Conservation (phyloP, 1,140 invertebrate genomes). For the Diabrotica virgifera region DNA sequence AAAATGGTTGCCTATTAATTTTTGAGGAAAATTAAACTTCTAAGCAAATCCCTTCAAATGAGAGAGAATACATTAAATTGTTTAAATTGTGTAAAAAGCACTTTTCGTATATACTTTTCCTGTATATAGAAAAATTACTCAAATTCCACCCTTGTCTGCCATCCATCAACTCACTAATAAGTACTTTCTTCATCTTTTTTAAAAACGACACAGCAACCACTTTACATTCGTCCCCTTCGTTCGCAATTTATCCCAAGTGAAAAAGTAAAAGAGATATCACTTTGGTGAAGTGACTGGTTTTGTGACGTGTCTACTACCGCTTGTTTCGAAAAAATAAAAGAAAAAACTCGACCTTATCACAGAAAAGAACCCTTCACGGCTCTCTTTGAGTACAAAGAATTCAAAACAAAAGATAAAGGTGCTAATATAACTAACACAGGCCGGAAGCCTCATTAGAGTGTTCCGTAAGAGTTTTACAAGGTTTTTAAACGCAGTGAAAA, state of each 20-base stretch:
- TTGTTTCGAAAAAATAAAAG: neutral
- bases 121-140: too few relatives aligned
- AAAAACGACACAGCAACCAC: constrained; percentile 6
- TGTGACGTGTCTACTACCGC: constrained; percentile 13
- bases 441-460: constrained; percentile 19
- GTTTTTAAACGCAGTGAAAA: too few relatives aligned
- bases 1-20: too few relatives aligned
- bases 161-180: neutral
- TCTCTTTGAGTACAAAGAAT: constrained; percentile 16
- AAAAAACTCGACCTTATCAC: constrained; percentile 19
- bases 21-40: too few relatives aligned
- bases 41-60: too few relatives aligned
- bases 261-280: constrained; percentile 22
- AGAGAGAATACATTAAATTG: too few relatives aligned
- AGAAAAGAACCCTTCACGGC: constrained; percentile 9
- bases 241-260: constrained; percentile 5
- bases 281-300: constrained; percentile 5
- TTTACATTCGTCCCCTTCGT: constrained; percentile 9
- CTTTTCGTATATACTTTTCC: too few relatives aligned
- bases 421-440: constrained; percentile 20
- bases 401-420: constrained; percentile 23
- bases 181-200: neutral
- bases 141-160: neutral
- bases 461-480: neutral
- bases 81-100: too few relatives aligned